phyloP scores from a whole-genome alignment of 2,797 vertebrate species.

The Acipenser transmontanus region DNA sequence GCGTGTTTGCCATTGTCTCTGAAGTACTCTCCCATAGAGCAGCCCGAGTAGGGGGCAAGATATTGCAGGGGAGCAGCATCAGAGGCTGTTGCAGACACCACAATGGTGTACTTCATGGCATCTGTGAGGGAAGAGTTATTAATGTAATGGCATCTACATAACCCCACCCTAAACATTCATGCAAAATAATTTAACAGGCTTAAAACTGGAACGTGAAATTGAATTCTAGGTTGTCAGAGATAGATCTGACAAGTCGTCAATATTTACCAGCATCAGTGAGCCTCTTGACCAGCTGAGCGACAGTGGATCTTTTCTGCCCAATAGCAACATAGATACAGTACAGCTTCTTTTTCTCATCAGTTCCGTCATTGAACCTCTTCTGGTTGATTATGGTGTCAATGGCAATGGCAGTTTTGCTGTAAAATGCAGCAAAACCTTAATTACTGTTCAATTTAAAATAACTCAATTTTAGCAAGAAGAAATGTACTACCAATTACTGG shows the following conservation, averaged over 20 bases:
- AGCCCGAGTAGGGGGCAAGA: constrained; percentile 93
- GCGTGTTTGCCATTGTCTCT: constrained; percentile 95
- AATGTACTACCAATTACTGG: not conserved
- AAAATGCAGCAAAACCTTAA: not conserved
- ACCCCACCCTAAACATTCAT: not conserved
- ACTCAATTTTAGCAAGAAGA: not conserved
- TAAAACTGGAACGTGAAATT: too few species aligned
- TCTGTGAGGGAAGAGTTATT: constrained; percentile 38
- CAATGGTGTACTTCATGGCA: constrained; percentile 97
- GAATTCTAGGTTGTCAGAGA: too few species aligned
- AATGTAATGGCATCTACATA: too few species aligned
- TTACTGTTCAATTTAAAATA: too few species aligned
- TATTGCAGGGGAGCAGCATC: constrained; percentile 98
- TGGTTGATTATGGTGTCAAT: constrained; percentile 98
- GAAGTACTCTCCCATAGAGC: constrained; percentile 98
- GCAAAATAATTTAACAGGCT: not conserved
- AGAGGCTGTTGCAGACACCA: constrained; percentile 92
- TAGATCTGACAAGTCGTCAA: too few species aligned
- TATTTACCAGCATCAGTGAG: constrained; percentile 75
- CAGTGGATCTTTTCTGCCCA: constrained; percentile 95
- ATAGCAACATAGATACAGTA: constrained; percentile 98
- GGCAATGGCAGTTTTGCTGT: constrained; percentile 96
- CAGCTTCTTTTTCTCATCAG: constrained; percentile 95
- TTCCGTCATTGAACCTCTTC: constrained; percentile 93
- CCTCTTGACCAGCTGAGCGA: constrained; percentile 95